Evolutionary conservation across 2,113 vertebrate species (phyloP).

Genomic region (Podarcis cretensis): DNA sequence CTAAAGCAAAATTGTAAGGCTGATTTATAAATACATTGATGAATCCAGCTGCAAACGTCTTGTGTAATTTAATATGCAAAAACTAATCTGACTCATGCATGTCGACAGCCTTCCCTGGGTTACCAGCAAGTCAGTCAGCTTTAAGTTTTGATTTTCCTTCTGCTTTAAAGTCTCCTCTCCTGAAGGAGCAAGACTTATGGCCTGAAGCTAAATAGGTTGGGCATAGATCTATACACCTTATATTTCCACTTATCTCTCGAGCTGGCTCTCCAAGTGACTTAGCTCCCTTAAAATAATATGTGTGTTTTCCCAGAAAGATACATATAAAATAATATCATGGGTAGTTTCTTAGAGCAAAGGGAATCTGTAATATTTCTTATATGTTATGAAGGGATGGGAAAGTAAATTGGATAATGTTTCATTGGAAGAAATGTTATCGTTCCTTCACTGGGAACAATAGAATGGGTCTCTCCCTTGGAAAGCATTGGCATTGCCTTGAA

Average conservation of each 20-base stretch:
- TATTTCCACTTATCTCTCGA: constrained; percentile 39
- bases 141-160: constrained; percentile 48
- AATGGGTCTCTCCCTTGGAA: not conserved
- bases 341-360: not conserved
- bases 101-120: constrained; percentile 53
- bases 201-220: constrained; percentile 45
- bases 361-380: not conserved
- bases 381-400: not conserved
- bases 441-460: not conserved
- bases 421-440: constrained; percentile 8
- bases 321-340: not conserved
- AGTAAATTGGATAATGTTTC: not conserved
- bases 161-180: constrained; percentile 37
- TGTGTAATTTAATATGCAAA: constrained; percentile 73
- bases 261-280: not conserved
- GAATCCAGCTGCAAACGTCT: constrained; percentile 70
- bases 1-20: constrained; percentile 70
- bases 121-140: constrained; percentile 40
- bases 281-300: not conserved
- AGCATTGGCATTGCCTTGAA: not conserved
- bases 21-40: constrained; percentile 73
- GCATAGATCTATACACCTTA: constrained; percentile 41
- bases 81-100: constrained; percentile 62
- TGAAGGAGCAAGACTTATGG: constrained; percentile 37
- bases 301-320: not conserved